Conservation (phyloP, 2,888 invertebrate genomes). For the Tiphia femorata region DNA sequence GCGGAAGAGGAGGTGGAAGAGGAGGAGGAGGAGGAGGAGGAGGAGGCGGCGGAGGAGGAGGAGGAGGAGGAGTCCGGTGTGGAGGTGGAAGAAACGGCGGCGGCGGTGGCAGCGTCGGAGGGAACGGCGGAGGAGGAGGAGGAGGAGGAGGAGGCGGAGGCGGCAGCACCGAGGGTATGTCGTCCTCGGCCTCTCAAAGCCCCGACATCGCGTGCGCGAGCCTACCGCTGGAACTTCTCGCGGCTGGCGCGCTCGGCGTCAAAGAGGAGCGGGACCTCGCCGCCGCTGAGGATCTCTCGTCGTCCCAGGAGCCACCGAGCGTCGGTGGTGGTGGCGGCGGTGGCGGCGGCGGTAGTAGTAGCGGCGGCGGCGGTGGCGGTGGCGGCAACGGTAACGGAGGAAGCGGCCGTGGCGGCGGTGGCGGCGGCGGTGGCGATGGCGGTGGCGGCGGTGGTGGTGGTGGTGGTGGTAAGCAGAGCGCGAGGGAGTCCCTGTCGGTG, state of each 20-base stretch:
- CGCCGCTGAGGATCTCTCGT: conserved; percentile 65
- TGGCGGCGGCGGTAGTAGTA: conserved; percentile 70
- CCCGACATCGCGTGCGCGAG: conserved; percentile 69
- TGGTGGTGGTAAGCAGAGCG: conserved; percentile 70
- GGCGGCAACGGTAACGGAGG: conserved; percentile 63
- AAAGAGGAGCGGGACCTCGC: conserved; percentile 68
- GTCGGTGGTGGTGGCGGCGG: conserved; percentile 70
- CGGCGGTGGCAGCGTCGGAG: conserved; percentile 23
- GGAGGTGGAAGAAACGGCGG: conserved; percentile 17
- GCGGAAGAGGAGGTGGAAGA: conserved; percentile 12
- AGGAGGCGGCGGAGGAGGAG: too few species aligned
- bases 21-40: too few species aligned
- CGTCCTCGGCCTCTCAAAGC: conserved; percentile 67
- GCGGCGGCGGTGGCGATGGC: conserved; percentile 43
- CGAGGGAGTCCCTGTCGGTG: conserved; percentile 69
- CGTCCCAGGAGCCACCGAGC: conserved; percentile 61
- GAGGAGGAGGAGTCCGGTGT: conserved; percentile 45
- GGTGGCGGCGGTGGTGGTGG: conserved; percentile 72
- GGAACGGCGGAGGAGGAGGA: conserved; percentile 30
- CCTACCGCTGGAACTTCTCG: conserved; percentile 67
- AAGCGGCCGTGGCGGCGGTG: conserved; percentile 10
- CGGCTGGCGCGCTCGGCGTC: conserved; percentile 68
- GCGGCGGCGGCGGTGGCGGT: conserved; percentile 69
- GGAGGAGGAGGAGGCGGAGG: conserved; percentile 45
- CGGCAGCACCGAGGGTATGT: conserved; percentile 66